These are phyloP conservation scores for Monoplex corrugatus DNA, from an alignment of 2,888 invertebrate species.

Conservation along the genomic window DNA sequence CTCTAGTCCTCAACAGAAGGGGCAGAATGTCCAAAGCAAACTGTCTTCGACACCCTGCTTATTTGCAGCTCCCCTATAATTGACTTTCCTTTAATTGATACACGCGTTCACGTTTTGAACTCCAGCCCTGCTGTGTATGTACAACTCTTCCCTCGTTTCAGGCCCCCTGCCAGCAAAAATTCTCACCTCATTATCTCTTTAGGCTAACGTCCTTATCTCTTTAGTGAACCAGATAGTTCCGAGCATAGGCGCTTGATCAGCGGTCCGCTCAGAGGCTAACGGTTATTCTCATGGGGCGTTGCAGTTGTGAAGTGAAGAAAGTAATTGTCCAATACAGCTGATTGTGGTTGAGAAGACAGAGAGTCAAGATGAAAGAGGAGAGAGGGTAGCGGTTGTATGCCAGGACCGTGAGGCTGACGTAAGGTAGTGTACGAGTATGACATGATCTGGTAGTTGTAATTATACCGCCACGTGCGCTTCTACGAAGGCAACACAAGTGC, in stretches of 20 bases:
- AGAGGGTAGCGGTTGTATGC: background rate
- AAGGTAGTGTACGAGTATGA: no score
- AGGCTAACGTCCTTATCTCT: background rate
- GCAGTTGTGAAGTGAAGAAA: no score
- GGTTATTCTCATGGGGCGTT: no score
- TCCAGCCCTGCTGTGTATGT: no score
- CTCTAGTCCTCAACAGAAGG: background rate
- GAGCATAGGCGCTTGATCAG: no score
- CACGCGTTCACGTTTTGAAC: no score
- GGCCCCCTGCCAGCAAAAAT: conserved; percentile 3
- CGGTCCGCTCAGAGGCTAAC: no score
- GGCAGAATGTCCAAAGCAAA: background rate
- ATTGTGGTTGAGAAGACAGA: background rate
- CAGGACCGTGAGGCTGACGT: background rate
- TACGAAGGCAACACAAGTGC: no score
- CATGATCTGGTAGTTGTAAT: no score
- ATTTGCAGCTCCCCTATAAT: background rate
- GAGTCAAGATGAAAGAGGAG: background rate
- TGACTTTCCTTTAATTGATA: background rate
- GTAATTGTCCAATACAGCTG: no score
- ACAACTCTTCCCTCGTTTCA: background rate
- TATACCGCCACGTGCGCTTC: no score
- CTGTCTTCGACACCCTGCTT: background rate
- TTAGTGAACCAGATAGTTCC: background rate
- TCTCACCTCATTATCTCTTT: conserved; percentile 22